Percentiles rank a stretch among this genome's conserved stretches.
These are phyloP conservation scores for Micropoecilia bifurca DNA, from an alignment of 2,797 vertebrate species.

Conservation along the genomic window DNA sequence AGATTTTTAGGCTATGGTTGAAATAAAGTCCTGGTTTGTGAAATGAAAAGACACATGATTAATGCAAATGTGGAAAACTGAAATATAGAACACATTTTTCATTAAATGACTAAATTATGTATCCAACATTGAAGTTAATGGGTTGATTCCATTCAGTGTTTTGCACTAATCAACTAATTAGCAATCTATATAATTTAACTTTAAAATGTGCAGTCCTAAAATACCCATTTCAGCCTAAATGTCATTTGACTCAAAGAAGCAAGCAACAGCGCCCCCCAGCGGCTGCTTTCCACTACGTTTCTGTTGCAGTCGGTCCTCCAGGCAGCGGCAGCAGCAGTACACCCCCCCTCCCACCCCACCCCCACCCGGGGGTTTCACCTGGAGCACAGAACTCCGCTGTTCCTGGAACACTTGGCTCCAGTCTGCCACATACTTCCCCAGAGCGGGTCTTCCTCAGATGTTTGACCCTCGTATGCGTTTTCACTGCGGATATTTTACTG, in stretches of 20 bases:
- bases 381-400: constrained; percentile 13
- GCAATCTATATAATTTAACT: neutral
- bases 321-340: constrained; percentile 16
- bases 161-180: neutral
- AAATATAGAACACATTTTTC: neutral
- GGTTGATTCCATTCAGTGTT: neutral
- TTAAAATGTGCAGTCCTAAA: neutral
- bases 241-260: neutral
- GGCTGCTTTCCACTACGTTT: neutral
- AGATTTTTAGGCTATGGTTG: neutral
- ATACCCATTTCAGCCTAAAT: neutral
- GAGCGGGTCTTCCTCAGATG: neutral
- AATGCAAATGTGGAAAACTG: neutral
- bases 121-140: neutral
- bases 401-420: too few relatives aligned
- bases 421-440: neutral
- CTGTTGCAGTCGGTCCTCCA: neutral
- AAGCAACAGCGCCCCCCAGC: constrained; percentile 43
- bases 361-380: constrained; percentile 56
- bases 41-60: neutral
- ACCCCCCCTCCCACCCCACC: neutral
- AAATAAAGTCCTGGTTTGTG: neutral
- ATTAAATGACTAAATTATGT: neutral
- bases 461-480: neutral
- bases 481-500: accelerated